phyloP scores from a whole-genome alignment of 2,113 vertebrate species.

The Salvelinus namaycush region DNA sequence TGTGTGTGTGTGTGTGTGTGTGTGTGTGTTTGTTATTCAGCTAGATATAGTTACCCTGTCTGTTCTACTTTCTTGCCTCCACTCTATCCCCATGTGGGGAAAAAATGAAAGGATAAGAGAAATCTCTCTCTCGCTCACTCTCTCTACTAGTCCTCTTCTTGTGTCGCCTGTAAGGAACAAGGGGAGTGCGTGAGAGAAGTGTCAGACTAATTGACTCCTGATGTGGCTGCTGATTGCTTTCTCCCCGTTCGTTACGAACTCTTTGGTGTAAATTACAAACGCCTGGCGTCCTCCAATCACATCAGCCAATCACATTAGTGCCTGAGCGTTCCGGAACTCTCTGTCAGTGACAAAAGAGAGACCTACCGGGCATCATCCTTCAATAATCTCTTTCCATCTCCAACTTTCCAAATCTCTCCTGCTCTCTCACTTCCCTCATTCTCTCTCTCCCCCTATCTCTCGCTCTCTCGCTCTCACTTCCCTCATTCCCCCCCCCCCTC shows the following conservation, averaged over 20 bases:
- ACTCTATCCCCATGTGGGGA: no score
- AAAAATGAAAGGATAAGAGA: background rate
- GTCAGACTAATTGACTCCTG: slow-evolving; percentile 22
- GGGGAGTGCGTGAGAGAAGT: background rate
- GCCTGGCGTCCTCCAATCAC: slow-evolving; percentile 8
- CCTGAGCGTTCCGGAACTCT: no score
- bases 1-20: background rate
- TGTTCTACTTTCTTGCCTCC: no score
- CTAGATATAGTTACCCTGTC: background rate
- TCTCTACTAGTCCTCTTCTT: background rate
- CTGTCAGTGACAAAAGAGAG: no score
- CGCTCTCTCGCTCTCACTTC: slow-evolving; percentile 10
- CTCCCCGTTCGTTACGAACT: slow-evolving; percentile 30
- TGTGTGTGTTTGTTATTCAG: slow-evolving; percentile 2
- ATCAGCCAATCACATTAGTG: background rate
- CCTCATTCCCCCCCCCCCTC: no score
- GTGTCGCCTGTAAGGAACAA: background rate
- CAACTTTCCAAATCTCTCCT: background rate
- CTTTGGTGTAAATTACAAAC: slow-evolving; percentile 42
- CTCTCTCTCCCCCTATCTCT: background rate
- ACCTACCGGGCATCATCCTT: no score
- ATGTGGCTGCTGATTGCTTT: slow-evolving; percentile 34
- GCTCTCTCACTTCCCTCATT: background rate
- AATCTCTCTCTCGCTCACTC: background rate
- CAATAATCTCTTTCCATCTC: background rate